Conservation (phyloP, 2,113 vertebrate species). For the Gorilla gorilla region DNA sequence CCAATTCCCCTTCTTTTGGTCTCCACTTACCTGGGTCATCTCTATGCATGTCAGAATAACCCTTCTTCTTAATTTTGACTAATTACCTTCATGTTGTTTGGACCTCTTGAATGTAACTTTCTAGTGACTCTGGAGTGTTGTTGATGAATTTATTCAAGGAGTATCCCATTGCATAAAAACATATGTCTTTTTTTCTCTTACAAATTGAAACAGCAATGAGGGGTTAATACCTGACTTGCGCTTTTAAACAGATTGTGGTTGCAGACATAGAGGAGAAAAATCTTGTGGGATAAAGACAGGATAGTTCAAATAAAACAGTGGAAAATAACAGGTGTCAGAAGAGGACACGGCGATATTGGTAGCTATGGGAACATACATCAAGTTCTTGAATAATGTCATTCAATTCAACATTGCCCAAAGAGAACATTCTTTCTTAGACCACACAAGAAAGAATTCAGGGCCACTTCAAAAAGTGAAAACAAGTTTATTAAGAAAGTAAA, state of each 20-base stretch:
- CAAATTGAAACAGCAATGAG: accelerated
- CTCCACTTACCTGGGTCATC: no score
- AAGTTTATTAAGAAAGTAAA: no score
- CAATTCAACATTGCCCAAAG: no score
- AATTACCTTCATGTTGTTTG: accelerated
- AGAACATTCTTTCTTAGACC: no score
- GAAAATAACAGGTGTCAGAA: accelerated
- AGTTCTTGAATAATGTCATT: neutral
- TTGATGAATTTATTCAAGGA: no score
- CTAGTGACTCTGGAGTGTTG: no score
- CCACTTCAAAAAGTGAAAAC: no score
- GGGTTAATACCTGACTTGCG: neutral
- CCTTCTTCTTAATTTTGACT: neutral
- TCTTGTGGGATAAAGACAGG: neutral
- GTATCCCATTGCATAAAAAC: accelerated
- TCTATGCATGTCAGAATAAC: neutral
- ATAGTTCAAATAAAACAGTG: no score
- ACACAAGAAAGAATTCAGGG: no score
- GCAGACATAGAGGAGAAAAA: no score
- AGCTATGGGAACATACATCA: neutral
- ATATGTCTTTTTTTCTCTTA: neutral
- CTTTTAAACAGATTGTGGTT: neutral
- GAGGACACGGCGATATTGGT: accelerated
- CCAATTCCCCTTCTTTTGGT: no score
- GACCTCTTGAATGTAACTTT: no score